Evolutionary conservation across 2,113 vertebrate genomes (phyloP).

Genomic region (Tinamus guttatus): DNA sequence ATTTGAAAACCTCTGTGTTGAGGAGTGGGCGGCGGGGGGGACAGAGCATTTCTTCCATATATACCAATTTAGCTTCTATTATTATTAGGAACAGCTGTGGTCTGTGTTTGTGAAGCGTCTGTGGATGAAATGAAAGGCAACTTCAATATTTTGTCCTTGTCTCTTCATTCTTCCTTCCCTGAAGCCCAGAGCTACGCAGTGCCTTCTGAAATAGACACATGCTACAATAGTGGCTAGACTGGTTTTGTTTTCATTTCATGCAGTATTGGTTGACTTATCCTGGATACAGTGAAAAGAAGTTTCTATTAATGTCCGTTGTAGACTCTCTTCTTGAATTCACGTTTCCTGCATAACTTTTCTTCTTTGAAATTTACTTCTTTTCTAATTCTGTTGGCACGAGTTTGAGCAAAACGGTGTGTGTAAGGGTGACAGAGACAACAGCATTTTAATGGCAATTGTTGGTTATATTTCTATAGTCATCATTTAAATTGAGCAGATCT

Average conservation of each 20-base stretch:
- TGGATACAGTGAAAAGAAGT: not conserved
- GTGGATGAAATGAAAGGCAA: not conserved
- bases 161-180: not conserved
- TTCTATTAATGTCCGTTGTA: not conserved
- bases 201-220: not conserved
- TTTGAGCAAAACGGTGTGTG: not conserved
- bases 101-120: not conserved
- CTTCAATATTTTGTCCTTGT: not conserved
- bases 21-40: fast-evolving
- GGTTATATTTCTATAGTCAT: not conserved
- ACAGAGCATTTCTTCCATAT: not conserved
- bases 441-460: not conserved
- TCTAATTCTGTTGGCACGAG: not conserved
- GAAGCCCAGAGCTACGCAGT: not conserved
- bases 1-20: not conserved
- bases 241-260: not conserved
- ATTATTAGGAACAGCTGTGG: not conserved
- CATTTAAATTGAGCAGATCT: not conserved
- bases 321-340: not conserved
- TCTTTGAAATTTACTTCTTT: not conserved
- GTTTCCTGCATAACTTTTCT: not conserved
- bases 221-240: not conserved
- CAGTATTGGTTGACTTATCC: not conserved
- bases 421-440: not conserved
- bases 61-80: not conserved